phyloP scores from a whole-genome alignment of 2,113 vertebrate species.

The Misgurnus mizolepis region DNA sequence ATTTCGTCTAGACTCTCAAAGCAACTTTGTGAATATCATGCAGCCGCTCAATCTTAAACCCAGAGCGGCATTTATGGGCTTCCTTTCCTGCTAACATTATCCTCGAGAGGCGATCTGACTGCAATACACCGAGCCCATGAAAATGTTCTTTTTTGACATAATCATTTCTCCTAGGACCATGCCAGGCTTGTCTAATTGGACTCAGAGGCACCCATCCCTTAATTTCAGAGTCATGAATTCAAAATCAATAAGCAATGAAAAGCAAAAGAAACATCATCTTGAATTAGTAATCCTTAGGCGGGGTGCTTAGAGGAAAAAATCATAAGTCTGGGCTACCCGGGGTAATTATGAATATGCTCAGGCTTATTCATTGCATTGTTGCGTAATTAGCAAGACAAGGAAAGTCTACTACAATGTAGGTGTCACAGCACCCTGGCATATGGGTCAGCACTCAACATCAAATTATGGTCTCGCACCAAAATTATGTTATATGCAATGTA shows the following conservation, averaged over 20 bases:
- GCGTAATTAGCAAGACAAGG: background rate
- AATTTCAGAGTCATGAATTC: slow-evolving; percentile 46
- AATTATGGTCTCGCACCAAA: background rate
- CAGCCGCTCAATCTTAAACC: slow-evolving; percentile 34
- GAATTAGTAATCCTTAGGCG: slow-evolving; percentile 23
- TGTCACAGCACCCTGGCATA: slow-evolving; percentile 6
- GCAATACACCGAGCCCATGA: slow-evolving; percentile 23
- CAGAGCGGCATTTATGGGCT: slow-evolving; percentile 22
- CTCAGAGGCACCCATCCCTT: slow-evolving; percentile 27
- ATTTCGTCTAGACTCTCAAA: slow-evolving; percentile 40
- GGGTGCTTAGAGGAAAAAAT: background rate
- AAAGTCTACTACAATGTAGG: slow-evolving; percentile 1
- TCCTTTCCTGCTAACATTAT: background rate
- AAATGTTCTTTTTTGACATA: slow-evolving; percentile 37
- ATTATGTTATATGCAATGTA: background rate
- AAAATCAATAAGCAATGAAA: slow-evolving; percentile 33
- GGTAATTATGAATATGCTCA: slow-evolving; percentile 26
- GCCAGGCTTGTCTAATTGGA: slow-evolving; percentile 44
- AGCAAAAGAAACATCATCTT: background rate
- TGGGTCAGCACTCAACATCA: background rate
- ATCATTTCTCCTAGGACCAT: slow-evolving; percentile 24
- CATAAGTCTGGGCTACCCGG: background rate
- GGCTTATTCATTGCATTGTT: slow-evolving; percentile 10
- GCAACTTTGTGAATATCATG: slow-evolving; percentile 42
- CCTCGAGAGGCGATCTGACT: slow-evolving; percentile 37